Evolutionary conservation across 64 coral and sea anemone species (phyloP), one percentile per base, ranked within the genome.

Genomic region (Pachyseris speciosa): DNA sequence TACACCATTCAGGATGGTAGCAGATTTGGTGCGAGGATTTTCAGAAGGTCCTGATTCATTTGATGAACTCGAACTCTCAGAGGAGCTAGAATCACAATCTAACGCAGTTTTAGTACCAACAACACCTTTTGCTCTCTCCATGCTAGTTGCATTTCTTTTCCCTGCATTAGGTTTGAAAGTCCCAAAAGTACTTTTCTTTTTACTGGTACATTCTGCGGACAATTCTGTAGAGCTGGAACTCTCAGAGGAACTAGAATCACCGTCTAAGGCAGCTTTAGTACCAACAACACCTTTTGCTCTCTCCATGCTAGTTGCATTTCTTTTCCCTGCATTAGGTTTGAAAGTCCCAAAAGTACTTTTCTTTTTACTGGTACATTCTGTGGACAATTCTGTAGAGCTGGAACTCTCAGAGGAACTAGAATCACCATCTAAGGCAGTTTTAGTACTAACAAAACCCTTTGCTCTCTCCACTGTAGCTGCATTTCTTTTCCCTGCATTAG

Each of bases 11-110:
- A 43, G 19, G 7, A 22, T 72, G 37, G 69, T 40, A 20, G 1
- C 16, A 8, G 15, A 41, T 5, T 72, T 72, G 17, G 69, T 42
- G 19, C 10, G 69, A 10, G 37, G 43, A 36, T 9, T 72, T 43
- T n/a, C n/a, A n/a, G 37, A 72, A n/a, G 69, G 36, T 1, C 69
- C 69, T 41, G 37, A 72, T 42, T 72, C 69, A 42, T 72, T n/a
- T n/a, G 38, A 40, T 26, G 61, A 65, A 25, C 3, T 67, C 7
- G 64, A 34, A 15, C 28, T 67, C n/a, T 67, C 64, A 2, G 64
- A 67, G 64, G 59, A 64, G 10, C 25, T 27, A 7, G 44, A 47
- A 7, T 47, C 44, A 47, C 13, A 13, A 47, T 13, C 0, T 27
- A 25, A 4, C 25, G 22, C 59, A 64, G 9, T 5, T 25, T 64